Conservation (phyloP, 2,797 vertebrate genomes). For the Phrynocephalus guinanensis region DNA sequence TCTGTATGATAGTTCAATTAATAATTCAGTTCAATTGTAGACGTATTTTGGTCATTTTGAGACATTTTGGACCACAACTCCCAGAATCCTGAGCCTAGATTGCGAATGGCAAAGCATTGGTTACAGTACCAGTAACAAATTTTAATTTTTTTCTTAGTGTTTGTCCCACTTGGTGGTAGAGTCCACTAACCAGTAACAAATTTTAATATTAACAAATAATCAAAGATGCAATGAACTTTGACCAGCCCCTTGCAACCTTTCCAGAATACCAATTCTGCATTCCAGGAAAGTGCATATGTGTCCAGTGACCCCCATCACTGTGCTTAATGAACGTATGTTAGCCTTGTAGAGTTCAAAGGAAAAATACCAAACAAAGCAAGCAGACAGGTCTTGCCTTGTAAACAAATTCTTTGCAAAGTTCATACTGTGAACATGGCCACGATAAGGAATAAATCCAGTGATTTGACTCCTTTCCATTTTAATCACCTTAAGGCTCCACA, state of each 20-base stretch:
- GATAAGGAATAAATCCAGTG: slow-evolving; percentile 27
- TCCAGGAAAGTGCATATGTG: background rate
- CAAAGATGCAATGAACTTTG: background rate
- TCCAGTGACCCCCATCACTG: background rate
- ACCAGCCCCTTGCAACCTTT: background rate
- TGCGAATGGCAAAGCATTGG: no score
- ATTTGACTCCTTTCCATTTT: slow-evolving; percentile 39
- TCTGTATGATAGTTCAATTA: background rate
- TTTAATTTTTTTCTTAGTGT: background rate
- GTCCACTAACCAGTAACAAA: background rate
- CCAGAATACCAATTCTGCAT: background rate
- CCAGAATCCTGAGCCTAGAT: no score
- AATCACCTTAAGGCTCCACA: slow-evolving; percentile 15
- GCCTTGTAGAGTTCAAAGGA: background rate
- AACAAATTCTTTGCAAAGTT: slow-evolving; percentile 25
- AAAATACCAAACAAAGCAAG: background rate
- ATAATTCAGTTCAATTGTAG: background rate
- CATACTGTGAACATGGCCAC: slow-evolving; percentile 10
- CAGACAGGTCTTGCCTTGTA: slow-evolving; percentile 1
- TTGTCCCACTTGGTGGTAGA: no score
- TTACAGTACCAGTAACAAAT: background rate
- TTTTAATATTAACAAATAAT: background rate
- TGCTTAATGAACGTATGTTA: background rate
- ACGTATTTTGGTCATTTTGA: background rate
- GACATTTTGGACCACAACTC: background rate